A percentile compares a stretch with the other conserved stretches of the same genome.
Evolutionary conservation across 2,113 vertebrate species (phyloP).

Genomic region (Marcusenius ussheri): DNA sequence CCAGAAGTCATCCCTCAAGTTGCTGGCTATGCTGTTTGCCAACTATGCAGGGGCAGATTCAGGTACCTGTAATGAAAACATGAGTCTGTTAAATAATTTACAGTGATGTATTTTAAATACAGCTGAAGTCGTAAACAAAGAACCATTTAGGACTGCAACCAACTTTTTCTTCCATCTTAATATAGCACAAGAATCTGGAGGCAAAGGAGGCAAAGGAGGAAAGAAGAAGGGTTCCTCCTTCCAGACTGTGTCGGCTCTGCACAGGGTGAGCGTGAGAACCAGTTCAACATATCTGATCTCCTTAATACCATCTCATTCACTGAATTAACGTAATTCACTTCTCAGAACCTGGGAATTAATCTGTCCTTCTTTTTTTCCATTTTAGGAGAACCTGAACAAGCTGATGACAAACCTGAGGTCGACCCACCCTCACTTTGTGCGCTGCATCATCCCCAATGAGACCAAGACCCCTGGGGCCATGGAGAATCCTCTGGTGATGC

Average conservation of each 20-base stretch:
- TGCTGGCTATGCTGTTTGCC: not conserved
- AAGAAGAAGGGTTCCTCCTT: not conserved
- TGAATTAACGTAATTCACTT: not conserved
- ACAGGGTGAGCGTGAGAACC: not conserved
- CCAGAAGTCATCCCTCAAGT: slow-evolving; percentile 49
- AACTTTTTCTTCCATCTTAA: not conserved
- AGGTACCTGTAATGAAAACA: not conserved
- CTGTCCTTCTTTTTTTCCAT: slow-evolving; percentile 32
- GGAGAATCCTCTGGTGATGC: slow-evolving; percentile 86
- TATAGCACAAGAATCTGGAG: not conserved
- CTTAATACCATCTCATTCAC: not conserved
- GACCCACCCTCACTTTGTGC: not conserved
- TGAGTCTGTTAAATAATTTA: not conserved
- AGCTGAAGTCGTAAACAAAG: not conserved
- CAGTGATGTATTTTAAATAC: not conserved
- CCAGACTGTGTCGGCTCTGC: not conserved
- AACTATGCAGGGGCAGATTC: not conserved
- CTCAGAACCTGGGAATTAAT: not conserved
- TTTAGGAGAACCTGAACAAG: not conserved
- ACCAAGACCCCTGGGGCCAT: slow-evolving; percentile 60
- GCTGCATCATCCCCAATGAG: not conserved
- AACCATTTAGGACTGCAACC: not conserved
- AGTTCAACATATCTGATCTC: not conserved
- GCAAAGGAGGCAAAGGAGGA: not conserved
- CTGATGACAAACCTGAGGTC: not conserved